phyloP scores from a whole-genome alignment of 2,888 invertebrate genomes.

The Apamea anceps region DNA sequence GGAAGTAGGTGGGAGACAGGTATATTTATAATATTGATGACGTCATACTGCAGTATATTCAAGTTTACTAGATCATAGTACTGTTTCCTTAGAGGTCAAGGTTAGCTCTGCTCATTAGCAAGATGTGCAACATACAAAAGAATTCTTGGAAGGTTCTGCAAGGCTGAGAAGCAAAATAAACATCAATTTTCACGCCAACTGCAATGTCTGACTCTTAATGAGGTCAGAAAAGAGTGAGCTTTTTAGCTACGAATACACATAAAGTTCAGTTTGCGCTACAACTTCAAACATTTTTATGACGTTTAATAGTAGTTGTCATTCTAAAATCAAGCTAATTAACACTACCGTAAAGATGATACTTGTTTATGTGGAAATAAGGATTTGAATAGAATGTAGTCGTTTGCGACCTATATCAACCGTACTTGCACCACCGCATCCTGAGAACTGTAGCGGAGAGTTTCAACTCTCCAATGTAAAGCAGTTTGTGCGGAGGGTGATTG shows the following conservation, averaged over 20 bases:
- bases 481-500: too few species aligned
- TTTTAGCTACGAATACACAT: neutral
- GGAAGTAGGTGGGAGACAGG: neutral
- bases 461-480: too few species aligned
- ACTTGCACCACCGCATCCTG: too few species aligned
- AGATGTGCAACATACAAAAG: slow-evolving; percentile 17
- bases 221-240: neutral
- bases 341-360: neutral
- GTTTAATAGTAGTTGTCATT: neutral
- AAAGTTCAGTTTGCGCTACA: neutral
- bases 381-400: neutral
- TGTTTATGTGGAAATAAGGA: neutral
- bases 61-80: neutral
- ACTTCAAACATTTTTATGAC: neutral
- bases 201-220: slow-evolving; percentile 19
- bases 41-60: neutral
- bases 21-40: neutral
- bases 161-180: slow-evolving; percentile 20
- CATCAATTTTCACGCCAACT: slow-evolving; percentile 19
- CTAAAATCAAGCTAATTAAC: neutral
- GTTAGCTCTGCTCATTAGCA: slow-evolving; percentile 37
- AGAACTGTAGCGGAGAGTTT: too few species aligned
- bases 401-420: too few species aligned
- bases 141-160: neutral
- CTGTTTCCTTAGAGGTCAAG: slow-evolving; percentile 11